Percentiles rank a stretch among this genome's conserved stretches.
Evolutionary conservation across 2,797 vertebrate species (phyloP).

Genomic region (Falco rusticolus): DNA sequence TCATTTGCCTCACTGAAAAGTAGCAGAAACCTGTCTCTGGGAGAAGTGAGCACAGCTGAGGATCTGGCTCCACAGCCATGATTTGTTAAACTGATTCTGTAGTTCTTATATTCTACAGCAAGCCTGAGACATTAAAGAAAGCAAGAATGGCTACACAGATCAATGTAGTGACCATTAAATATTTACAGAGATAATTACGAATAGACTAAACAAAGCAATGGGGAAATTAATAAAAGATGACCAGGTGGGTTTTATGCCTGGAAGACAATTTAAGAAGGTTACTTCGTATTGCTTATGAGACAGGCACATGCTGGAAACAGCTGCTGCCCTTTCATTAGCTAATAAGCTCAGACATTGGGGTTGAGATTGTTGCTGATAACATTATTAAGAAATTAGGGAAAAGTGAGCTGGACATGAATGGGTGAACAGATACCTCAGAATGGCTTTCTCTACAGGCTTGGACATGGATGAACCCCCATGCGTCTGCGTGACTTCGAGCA

Average conservation of each 20-base stretch:
- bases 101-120: slow-evolving; percentile 15
- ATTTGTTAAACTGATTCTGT: background rate
- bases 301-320: slow-evolving; percentile 11
- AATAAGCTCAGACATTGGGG: background rate
- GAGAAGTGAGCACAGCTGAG: background rate
- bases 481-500: background rate
- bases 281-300: background rate
- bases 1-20: background rate
- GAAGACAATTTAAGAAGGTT: slow-evolving; percentile 37
- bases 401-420: background rate
- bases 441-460: background rate
- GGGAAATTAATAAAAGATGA: slow-evolving; percentile 68
- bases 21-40: background rate
- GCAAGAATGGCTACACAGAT: slow-evolving; percentile 39
- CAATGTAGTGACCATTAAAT: slow-evolving; percentile 65
- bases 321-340: slow-evolving; percentile 30
- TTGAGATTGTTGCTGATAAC: background rate
- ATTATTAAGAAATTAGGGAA: background rate
- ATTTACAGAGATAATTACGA: slow-evolving; percentile 68
- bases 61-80: background rate
- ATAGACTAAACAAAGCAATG: slow-evolving; percentile 58
- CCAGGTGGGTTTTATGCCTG: slow-evolving; percentile 45
- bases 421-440: background rate
- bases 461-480: background rate
- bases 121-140: slow-evolving; percentile 36